phyloP scores from a whole-genome alignment of 2,888 invertebrate species.

The Tetragonula carbonaria region DNA sequence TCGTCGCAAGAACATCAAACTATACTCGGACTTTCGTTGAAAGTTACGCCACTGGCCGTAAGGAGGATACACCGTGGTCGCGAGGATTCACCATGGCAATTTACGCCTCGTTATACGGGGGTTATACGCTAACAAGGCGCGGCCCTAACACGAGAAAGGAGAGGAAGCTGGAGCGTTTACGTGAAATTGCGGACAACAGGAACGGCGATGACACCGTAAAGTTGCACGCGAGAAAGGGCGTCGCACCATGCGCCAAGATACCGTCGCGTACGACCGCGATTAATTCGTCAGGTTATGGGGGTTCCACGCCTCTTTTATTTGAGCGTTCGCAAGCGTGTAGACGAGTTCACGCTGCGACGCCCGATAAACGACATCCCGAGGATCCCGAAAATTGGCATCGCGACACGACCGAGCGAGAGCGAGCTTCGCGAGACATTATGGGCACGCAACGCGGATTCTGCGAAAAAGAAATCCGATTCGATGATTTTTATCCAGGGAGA shows the following conservation, averaged over 20 bases:
- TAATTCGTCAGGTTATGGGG: slow-evolving; percentile 73
- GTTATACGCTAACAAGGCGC: slow-evolving; percentile 71
- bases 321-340: slow-evolving; percentile 36
- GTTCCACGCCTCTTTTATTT: slow-evolving; percentile 22
- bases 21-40: neutral
- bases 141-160: slow-evolving; percentile 5
- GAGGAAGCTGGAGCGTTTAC: slow-evolving; percentile 57
- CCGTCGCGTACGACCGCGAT: slow-evolving; percentile 62
- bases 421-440: slow-evolving; percentile 61
- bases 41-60: slow-evolving; percentile 27
- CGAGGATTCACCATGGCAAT: slow-evolving; percentile 56
- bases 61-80: slow-evolving; percentile 1
- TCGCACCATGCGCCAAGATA: slow-evolving; percentile 42
- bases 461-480: slow-evolving; percentile 61
- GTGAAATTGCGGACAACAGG: slow-evolving; percentile 58
- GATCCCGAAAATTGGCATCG: slow-evolving; percentile 45
- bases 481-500: slow-evolving; percentile 31
- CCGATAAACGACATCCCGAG: slow-evolving; percentile 51
- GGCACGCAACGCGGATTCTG: slow-evolving; percentile 63
- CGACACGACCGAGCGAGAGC: slow-evolving; percentile 45
- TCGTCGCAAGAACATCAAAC: neutral
- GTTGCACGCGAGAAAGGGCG: slow-evolving; percentile 37
- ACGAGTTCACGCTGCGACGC: slow-evolving; percentile 70
- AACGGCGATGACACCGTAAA: slow-evolving; percentile 62
- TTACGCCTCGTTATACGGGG: slow-evolving; percentile 71